Base-by-base conservation (phyloP, 2,113 vertebrate species). In the Chionodraco myersi region DNA sequence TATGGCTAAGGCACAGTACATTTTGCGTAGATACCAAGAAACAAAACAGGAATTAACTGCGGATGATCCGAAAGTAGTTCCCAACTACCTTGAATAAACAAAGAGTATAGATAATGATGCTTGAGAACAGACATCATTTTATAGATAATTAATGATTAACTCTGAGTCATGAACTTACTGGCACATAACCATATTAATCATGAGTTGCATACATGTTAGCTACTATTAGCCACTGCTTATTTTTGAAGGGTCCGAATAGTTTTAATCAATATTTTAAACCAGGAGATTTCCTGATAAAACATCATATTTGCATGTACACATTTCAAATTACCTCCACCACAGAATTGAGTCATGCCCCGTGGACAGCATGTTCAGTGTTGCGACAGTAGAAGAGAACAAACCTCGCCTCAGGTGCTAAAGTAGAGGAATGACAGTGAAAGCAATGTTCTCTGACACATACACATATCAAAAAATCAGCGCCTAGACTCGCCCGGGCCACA, bases 401-500 rank as follows among this genome's bases (percentile, higher is more conserved):
- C 36, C 36, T 79, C 45, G 71, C 85, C 72, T 56, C 10, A 11
- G 71, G 77, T 68, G 54, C 21, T 48, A 13, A 83, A 72, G 44
- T 30, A 45, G 47, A 48, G 69, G 61, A 63, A 59, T 66, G 58
- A 77, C 69, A 62, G 54, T 54, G 26, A 77, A 75, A 80, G 58
- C 64, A 71, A 57, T 72, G 60, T 71, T 84, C 67, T 70, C 61
- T 78, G 69, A 65, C 76, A 77, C 84, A 73, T 58, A 26, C 13
- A 81, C 54, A 44, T 13, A 12, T 30, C 1, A n/a, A 69, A 69
- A 23, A 78, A 30, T 18, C 83, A 77, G 53, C 13, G 85, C 79
- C 77, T 56, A 18, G 84, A 84, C 89, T 83, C 64, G 90, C 86
- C 86, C 45, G 7, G 77, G 81, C 80, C 81, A 78, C 86, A 85